Conservation (phyloP, 2,797 vertebrate genomes). For the Glyptemys insculpta region DNA sequence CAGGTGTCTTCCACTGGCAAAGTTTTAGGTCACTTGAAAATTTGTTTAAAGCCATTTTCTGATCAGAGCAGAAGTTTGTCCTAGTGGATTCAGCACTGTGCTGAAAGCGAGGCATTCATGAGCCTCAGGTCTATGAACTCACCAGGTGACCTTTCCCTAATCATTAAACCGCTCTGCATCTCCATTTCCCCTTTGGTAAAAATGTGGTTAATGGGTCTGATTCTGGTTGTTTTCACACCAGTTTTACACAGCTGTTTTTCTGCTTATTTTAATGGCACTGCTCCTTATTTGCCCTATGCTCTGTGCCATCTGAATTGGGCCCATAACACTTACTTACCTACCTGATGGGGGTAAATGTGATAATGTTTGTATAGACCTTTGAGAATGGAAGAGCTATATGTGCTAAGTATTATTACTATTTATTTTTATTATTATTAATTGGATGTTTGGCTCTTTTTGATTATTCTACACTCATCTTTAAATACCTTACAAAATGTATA, state of each 20-base stretch:
- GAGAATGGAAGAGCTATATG: background rate
- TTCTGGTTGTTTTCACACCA: background rate
- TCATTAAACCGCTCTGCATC: background rate
- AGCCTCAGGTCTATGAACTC: background rate
- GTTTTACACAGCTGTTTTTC: accelerated
- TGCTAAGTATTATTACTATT: background rate
- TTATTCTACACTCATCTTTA: background rate
- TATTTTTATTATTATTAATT: background rate
- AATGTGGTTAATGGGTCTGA: background rate
- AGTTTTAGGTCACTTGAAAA: background rate
- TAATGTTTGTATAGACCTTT: too few species aligned
- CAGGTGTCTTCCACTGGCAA: background rate
- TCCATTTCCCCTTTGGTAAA: background rate
- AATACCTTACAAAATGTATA: background rate
- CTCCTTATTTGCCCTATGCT: background rate
- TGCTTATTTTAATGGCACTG: background rate
- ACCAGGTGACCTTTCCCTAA: background rate
- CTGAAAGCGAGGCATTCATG: background rate
- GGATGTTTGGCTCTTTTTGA: background rate
- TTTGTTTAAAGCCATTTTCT: background rate
- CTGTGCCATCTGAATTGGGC: background rate
- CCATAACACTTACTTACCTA: background rate
- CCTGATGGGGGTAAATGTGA: background rate
- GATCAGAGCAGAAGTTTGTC: background rate
- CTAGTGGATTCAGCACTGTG: background rate